Percentiles rank a stretch among this genome's conserved stretches.
These are phyloP conservation scores for Eulithis testata DNA, from an alignment of 2,888 invertebrate species.

Conservation along the genomic window DNA sequence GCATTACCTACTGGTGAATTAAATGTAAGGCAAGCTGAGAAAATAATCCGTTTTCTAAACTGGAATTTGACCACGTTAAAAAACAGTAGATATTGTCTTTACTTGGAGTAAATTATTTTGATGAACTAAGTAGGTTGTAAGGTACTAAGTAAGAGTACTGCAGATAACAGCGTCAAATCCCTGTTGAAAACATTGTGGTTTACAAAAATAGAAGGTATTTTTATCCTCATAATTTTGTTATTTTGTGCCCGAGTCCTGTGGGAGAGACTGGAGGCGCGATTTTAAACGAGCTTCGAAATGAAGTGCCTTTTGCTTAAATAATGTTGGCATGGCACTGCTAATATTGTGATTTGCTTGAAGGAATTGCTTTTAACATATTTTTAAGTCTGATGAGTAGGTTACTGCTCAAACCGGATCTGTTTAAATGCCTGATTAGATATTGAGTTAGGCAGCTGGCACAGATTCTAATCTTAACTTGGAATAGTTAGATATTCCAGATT, in stretches of 20 bases:
- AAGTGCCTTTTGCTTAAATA: slow-evolving; percentile 22
- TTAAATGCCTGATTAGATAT: neutral
- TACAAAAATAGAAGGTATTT: slow-evolving; percentile 26
- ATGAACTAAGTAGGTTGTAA: neutral
- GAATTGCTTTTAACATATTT: slow-evolving; percentile 11
- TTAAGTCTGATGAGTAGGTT: neutral
- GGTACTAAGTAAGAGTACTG: no score
- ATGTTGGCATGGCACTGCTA: slow-evolving; percentile 15
- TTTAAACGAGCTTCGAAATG: slow-evolving; percentile 23
- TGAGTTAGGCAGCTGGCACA: neutral
- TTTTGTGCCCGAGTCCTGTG: slow-evolving; percentile 21
- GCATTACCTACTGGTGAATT: neutral
- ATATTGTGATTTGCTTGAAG: slow-evolving; percentile 16
- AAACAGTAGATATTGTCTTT: neutral
- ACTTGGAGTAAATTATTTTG: neutral
- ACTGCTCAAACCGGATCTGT: no score
- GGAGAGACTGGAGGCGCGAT: slow-evolving; percentile 22
- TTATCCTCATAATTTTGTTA: slow-evolving; percentile 26
- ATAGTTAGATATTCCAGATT: slow-evolving; percentile 9
- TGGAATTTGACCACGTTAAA: no score
- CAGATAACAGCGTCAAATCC: slow-evolving; percentile 8
- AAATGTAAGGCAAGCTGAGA: no score
- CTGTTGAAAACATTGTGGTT: slow-evolving; percentile 18
- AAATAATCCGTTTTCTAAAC: no score
- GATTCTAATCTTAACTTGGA: slow-evolving; percentile 2